These are phyloP conservation scores for Sycophila texana DNA, from an alignment of 2,888 invertebrate species.

Conservation along the genomic window DNA sequence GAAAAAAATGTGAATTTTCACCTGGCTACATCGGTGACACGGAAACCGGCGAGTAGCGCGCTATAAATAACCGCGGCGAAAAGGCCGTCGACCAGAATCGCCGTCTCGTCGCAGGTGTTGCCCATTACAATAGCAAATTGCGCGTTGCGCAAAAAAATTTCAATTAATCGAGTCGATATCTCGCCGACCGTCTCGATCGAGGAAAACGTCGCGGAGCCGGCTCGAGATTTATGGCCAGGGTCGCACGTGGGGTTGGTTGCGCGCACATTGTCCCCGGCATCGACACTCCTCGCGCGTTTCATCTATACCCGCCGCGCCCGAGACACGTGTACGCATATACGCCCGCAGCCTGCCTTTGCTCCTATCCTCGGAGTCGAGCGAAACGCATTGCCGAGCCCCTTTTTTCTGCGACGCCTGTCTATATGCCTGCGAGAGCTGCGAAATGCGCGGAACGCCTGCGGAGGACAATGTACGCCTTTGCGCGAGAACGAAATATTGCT, in stretches of 20 bases:
- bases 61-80: constrained; percentile 21
- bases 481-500: constrained; percentile 20
- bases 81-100: constrained; percentile 15
- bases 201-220: neutral
- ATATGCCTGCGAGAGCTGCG: neutral
- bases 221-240: constrained; percentile 5
- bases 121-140: constrained; percentile 40
- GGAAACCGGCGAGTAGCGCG: neutral
- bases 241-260: neutral
- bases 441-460: neutral
- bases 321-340: neutral
- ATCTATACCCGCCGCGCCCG: neutral
- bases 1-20: constrained; percentile 5
- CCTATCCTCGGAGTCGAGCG: neutral
- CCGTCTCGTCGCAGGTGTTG: constrained; percentile 42
- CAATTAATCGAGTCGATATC: constrained; percentile 40
- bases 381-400: neutral
- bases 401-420: neutral
- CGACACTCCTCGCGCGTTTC: constrained; percentile 36
- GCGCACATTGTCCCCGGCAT: constrained; percentile 6
- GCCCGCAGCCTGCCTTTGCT: neutral
- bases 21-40: neutral
- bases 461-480: constrained; percentile 1
- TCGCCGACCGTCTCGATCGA: neutral
- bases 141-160: constrained; percentile 36